Evolutionary conservation across 2,113 vertebrate species (phyloP), one percentile per base, ranked within the genome.

Genomic region (Acrocephalus arundinaceus): DNA sequence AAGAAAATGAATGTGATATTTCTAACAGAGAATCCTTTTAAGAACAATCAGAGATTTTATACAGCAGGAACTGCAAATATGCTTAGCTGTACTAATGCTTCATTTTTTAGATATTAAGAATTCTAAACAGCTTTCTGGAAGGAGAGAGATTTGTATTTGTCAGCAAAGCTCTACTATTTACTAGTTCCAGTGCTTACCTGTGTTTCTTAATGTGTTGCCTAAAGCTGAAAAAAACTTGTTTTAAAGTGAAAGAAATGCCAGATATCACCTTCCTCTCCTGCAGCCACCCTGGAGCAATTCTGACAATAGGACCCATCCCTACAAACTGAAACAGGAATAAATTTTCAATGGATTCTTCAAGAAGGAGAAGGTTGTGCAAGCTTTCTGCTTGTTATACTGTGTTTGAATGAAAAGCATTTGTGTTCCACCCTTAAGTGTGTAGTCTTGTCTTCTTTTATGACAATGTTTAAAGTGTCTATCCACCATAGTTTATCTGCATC

Each of bases 51-150:
- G 41, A 73, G 41, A 70, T 73, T 94, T 93, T 76, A 62, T 80
- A 51, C 15, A 85, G 43, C 41, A 75, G 49, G 59, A 91, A 71
- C 20, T 79, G 43, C 63, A 93, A 87, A 76, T 78, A 68, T 54
- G 5, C 54, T 87, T 87, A 62, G 46, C 58, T 80, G n/a, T 51
- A 76, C 46, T 94, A 87, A 75, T 91, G 13, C 58, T 91, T 91
- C 46, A 70, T 89, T 94, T 94, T 70, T 89, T 85, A 89, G n/a
- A 94, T 83, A 90, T 83, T 75, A 79, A 77, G 81, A 51, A 82
- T 89, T 79, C 27, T 76, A 33, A 94, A 35, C 10, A 57, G 46
- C 77, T 91, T 85, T 85, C 39, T 85, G 31, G 54, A 62, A 91
- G 33, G 46, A 73, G 70, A 70, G 33, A 66, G 10, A 89, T 87